Conservation (phyloP, 2,797 vertebrate species). For the Anguilla obscura region DNA sequence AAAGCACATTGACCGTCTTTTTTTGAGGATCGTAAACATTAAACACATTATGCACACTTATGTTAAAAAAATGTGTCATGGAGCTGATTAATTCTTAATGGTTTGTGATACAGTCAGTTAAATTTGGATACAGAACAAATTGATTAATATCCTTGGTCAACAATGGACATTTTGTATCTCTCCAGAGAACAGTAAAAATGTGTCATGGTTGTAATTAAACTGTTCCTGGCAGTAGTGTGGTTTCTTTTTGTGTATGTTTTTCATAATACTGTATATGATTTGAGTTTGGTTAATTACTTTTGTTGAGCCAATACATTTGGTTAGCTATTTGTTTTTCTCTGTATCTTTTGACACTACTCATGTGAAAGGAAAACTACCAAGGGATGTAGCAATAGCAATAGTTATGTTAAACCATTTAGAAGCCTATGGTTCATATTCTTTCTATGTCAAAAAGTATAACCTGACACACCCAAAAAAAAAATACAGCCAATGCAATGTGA, state of each 20-base stretch:
- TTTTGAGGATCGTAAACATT: neutral
- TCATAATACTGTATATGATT: neutral
- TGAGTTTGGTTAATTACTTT: neutral
- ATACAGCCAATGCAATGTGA: conserved; percentile 30
- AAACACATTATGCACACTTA: neutral
- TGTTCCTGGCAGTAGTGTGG: conserved; percentile 1
- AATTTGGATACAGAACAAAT: neutral
- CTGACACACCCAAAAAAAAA: conserved; percentile 1
- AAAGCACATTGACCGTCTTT: neutral
- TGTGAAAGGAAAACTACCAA: conserved; percentile 16
- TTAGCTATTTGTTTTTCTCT: conserved; percentile 22
- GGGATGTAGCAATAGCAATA: conserved; percentile 21
- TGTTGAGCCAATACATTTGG: neutral
- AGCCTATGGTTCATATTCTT: neutral
- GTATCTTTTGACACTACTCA: conserved; percentile 9
- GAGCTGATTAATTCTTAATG: neutral
- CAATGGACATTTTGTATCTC: conserved; percentile 6
- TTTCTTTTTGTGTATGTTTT: neutral
- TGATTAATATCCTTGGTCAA: neutral
- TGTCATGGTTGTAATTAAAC: neutral
- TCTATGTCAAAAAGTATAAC: conserved; percentile 4
- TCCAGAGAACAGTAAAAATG: neutral
- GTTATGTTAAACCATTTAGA: neutral
- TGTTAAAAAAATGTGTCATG: neutral
- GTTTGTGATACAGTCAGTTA: neutral